Base-by-base conservation (phyloP, 2,113 vertebrate species). In the Heterotilapia buettikoferi region DNA sequence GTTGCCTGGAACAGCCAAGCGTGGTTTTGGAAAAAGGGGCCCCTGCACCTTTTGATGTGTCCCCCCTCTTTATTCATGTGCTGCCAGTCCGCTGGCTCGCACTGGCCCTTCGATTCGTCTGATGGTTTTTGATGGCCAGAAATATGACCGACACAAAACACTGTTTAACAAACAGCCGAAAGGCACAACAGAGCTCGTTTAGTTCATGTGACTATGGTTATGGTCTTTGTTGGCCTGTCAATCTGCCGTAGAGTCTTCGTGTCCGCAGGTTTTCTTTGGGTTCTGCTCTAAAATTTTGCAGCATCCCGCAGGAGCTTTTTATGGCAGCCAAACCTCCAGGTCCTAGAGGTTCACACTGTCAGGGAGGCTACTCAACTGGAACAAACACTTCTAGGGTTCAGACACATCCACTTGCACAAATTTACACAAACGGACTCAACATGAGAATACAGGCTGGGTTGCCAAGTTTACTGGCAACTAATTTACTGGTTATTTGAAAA, bases 301-400 rank as follows among this genome's bases (percentile, higher is more conserved):
- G 66, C 19, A 82, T 88, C 86, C 88, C 86, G n/a, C 84, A 53
- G 90, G 85, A 83, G 88, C 31, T 88, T 93, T 91, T 92, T 88
- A 84, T 73, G 89, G 86, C 88, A 90, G 87, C 89, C 79, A 54
- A 84, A 85, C 83, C 83, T 87, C 52, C 3, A 50, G 90, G 90
- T 93, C 89, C 85, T 91, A 80, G 83, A 85, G 90, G 86, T 82
- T 85, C 81, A 19, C 90, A 88, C 89, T 91, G 93, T 92, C 92
- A 93, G 88, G 84, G 56, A 91, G 91, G 92, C 85, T 93, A 82
- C 83, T 93, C 86, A 21, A 92, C 82, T 94, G 92, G 91, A 94
- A 82, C 88, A 45, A 59, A 26, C 2, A 2, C 83, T 83, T 71
- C 10, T 68, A 80, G 33, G 33, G 59, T 53, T 45, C 84, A 85